Conservation (phyloP, 2,113 vertebrate species). For the Microtus pennsylvanicus region DNA sequence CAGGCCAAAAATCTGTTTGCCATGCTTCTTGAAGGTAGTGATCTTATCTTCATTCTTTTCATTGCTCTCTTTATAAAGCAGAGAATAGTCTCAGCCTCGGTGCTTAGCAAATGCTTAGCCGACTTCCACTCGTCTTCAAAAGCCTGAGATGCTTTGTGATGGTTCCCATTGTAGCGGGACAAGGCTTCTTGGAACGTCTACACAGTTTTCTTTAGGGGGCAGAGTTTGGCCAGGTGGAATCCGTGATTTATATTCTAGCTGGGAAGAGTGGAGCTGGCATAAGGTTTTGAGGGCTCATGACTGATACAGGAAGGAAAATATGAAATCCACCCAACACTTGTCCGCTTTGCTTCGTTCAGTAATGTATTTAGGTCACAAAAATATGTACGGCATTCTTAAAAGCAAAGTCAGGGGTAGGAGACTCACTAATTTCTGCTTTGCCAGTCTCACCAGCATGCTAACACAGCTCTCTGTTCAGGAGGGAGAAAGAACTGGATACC, state of each 20-base stretch:
- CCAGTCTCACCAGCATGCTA: slow-evolving; percentile 45
- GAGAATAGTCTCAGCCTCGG: background rate
- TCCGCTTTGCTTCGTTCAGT: slow-evolving; percentile 22
- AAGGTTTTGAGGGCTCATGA: slow-evolving; percentile 34
- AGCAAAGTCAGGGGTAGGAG: background rate
- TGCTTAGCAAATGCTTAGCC: background rate
- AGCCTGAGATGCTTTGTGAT: slow-evolving; percentile 9
- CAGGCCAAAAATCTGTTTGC: slow-evolving; percentile 16
- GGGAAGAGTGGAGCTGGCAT: background rate
- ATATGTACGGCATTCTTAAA: slow-evolving; percentile 62
- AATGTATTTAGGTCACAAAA: slow-evolving; percentile 60
- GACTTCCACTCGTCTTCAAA: slow-evolving; percentile 50
- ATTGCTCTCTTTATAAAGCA: background rate
- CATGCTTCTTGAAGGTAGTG: background rate
- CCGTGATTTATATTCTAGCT: background rate
- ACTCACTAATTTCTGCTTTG: slow-evolving; percentile 48
- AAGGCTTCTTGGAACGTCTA: slow-evolving; percentile 1
- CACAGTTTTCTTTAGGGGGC: background rate
- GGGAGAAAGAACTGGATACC: slow-evolving; percentile 62
- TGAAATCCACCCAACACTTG: background rate
- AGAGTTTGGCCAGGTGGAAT: background rate
- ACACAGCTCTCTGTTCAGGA: slow-evolving; percentile 47
- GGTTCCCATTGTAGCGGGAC: background rate
- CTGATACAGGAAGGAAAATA: slow-evolving; percentile 34
- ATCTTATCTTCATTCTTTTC: slow-evolving; percentile 6